Conservation (phyloP, 2,113 vertebrate genomes). For the Cynoglossus semilaevis region DNA sequence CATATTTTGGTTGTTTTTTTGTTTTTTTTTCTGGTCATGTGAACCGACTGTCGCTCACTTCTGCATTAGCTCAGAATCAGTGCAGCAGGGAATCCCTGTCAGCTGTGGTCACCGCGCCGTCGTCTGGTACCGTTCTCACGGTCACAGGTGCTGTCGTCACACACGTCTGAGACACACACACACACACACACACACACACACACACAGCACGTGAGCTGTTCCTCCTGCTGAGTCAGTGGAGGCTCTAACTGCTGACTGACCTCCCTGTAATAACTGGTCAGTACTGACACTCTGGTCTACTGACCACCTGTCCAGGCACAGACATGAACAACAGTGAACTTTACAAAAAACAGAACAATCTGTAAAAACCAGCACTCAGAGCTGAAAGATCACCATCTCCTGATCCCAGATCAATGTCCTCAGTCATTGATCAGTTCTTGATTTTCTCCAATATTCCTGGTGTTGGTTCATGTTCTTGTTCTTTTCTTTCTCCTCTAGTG, state of each 20-base stretch:
- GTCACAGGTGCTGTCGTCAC: slow-evolving; percentile 36
- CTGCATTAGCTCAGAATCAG: slow-evolving; percentile 58
- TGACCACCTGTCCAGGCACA: slow-evolving; percentile 44
- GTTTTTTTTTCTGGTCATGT: too few species aligned
- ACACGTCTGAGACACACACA: slow-evolving; percentile 11
- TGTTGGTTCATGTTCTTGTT: too few species aligned
- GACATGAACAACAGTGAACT: slow-evolving; percentile 29
- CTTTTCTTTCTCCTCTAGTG: too few species aligned
- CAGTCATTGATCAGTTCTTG: too few species aligned
- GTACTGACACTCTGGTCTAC: slow-evolving; percentile 57
- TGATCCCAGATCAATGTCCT: too few species aligned
- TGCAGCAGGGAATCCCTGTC: slow-evolving; percentile 66
- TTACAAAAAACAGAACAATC: slow-evolving; percentile 37
- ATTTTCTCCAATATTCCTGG: too few species aligned
- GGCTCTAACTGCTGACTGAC: slow-evolving; percentile 66
- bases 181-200: slow-evolving; percentile 3
- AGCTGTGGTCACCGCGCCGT: slow-evolving; percentile 21
- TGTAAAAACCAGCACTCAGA: too few species aligned
- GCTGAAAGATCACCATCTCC: too few species aligned
- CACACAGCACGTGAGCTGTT: slow-evolving; percentile 17
- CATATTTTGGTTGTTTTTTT: too few species aligned
- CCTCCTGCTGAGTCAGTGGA: slow-evolving; percentile 67
- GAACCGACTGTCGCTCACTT: slow-evolving; percentile 66
- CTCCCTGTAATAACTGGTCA: slow-evolving; percentile 65
- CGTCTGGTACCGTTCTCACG: slow-evolving; percentile 26